Percentiles rank a stretch among this genome's conserved stretches.
Conservation (phyloP, 1,140 invertebrate genomes). For the Lordiphosa clarofinis region DNA sequence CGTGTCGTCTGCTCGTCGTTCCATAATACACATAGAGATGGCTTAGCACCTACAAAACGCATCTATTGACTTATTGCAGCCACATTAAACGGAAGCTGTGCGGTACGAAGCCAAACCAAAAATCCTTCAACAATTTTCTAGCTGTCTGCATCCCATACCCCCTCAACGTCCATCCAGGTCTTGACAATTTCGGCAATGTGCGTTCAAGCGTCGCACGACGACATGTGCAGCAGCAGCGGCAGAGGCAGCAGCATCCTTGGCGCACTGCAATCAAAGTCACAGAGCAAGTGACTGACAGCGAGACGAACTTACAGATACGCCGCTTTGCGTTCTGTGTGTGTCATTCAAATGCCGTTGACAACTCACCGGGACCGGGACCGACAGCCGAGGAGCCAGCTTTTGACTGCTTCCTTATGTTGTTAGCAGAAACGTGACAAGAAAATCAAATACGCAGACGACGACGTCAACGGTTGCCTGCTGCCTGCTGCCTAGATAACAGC, state of each 20-base stretch:
- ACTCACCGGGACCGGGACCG: slow-evolving; percentile 32
- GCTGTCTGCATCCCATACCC: background rate
- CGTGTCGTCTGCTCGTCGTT: too few species aligned
- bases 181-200: slow-evolving; percentile 70
- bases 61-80: slow-evolving; percentile 70
- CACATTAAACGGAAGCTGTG: slow-evolving; percentile 48
- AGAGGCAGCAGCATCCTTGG: slow-evolving; percentile 51
- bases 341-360: slow-evolving; percentile 71
- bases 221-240: background rate
- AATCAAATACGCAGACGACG: slow-evolving; percentile 71
- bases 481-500: slow-evolving; percentile 12
- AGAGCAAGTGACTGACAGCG: slow-evolving; percentile 51
- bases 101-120: background rate
- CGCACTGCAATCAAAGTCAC: slow-evolving; percentile 75
- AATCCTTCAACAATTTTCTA: background rate
- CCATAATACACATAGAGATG: slow-evolving; percentile 6
- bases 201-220: slow-evolving; percentile 45
- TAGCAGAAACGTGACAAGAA: slow-evolving; percentile 75
- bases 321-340: slow-evolving; percentile 30
- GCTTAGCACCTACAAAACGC: slow-evolving; percentile 41
- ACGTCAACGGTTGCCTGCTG: background rate
- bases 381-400: slow-evolving; percentile 41
- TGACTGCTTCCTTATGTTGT: slow-evolving; percentile 77
- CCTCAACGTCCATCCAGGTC: slow-evolving; percentile 35
- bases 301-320: slow-evolving; percentile 60